These are phyloP conservation scores for Caligus rogercresseyi DNA, from an alignment of 1,140 invertebrate genomes.

Conservation along the genomic window DNA sequence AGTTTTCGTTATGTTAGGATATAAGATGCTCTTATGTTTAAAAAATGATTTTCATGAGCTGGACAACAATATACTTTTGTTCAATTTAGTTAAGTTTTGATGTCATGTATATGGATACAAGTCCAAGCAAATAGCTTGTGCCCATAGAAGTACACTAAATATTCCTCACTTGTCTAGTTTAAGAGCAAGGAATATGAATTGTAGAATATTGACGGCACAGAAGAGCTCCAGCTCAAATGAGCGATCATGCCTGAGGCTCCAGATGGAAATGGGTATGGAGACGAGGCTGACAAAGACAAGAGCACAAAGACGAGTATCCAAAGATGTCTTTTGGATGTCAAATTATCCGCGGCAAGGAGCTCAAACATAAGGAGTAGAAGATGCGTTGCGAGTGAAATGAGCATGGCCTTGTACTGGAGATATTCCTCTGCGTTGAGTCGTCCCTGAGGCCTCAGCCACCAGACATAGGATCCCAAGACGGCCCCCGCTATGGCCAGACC, in stretches of 20 bases:
- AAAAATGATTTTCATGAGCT: too few relatives aligned
- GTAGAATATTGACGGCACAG: slow-evolving; percentile 86
- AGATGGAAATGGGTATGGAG: slow-evolving; percentile 88
- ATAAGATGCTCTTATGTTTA: too few relatives aligned
- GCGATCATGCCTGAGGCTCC: slow-evolving; percentile 91
- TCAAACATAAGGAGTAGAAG: slow-evolving; percentile 91
- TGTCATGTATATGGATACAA: not conserved
- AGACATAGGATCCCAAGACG: slow-evolving; percentile 71
- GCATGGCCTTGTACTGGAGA: slow-evolving; percentile 90
- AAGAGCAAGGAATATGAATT: slow-evolving; percentile 87
- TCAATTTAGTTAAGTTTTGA: not conserved
- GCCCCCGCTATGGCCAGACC: slow-evolving; percentile 64
- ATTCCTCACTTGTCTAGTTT: slow-evolving; percentile 52
- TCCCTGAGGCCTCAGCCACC: slow-evolving; percentile 76
- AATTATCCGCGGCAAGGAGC: slow-evolving; percentile 78
- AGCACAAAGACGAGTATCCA: slow-evolving; percentile 87
- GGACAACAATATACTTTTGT: too few relatives aligned
- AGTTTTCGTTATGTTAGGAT: too few relatives aligned
- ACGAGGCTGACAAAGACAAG: slow-evolving; percentile 88
- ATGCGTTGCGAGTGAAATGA: slow-evolving; percentile 80
- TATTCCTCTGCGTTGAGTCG: slow-evolving; percentile 86
- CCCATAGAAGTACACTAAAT: not conserved
- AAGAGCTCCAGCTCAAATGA: slow-evolving; percentile 92
- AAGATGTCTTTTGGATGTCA: slow-evolving; percentile 67
- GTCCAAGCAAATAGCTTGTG: not conserved